Base-by-base conservation (phyloP, 2,888 invertebrate genomes). In the Colostygia pectinataria region DNA sequence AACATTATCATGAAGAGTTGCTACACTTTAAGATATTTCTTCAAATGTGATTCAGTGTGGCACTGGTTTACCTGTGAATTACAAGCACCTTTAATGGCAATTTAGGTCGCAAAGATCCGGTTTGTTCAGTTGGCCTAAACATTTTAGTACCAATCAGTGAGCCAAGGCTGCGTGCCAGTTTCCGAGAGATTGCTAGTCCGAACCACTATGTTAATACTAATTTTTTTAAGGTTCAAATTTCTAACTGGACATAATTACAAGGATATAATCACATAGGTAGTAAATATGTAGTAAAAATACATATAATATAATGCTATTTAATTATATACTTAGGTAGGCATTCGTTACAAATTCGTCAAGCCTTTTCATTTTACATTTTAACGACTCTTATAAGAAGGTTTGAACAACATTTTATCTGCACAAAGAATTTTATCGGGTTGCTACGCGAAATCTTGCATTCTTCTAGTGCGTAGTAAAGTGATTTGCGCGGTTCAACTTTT, bases 41-140 rank as follows among this genome's bases (percentile, higher is more conserved):
- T 55, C 53, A 65, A 74, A 74, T 75, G 66, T 68, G 52, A 64
- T 57, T 65, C 75, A 73, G 65, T 77, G 66, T 77, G 76, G 55
- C 77, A 73, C 55, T 66, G 53, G 69, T 67, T 68, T 63, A 68
- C 62, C 65, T 70, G 68, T 67, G 72, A 73, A 80, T 76, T 76
- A 73, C 70, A 52, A 74, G 72, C 74, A 77, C 80, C 74, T 80
- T 67, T 73, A 77, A 71, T 74, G 77, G 77, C 74, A 72, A 83
- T 82, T 81, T 74, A 79, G 83, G 79, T 67, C 83, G 71, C 59
- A 63, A 59, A 73, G 74, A 84, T 85, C 88, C 86, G 84, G 87
- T 85, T 80, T 66, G 70, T 69, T 65, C 61, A 64, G 68, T 65
- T 66, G 75, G 71, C 76, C 80, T 76, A 78, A 83, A 80, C 78